phyloP scores from a whole-genome alignment of 2,888 invertebrate genomes.

The Proisotoma minuta region DNA sequence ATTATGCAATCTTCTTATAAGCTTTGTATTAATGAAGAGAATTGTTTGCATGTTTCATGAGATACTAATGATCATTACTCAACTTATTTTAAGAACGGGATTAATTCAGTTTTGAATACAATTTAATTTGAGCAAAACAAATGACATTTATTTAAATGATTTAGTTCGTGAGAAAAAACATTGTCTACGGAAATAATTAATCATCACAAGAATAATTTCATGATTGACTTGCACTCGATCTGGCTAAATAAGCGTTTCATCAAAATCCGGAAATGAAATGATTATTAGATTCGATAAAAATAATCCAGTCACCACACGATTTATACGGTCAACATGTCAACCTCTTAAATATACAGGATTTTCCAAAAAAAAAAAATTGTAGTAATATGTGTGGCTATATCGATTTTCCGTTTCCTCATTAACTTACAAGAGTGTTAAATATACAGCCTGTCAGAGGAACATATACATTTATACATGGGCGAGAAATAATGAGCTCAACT shows the following conservation, averaged over 20 bases:
- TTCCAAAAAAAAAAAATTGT: too few species aligned
- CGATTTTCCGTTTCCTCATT: too few species aligned
- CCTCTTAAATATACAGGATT: too few species aligned
- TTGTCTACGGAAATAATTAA: neutral
- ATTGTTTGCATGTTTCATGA: too few species aligned
- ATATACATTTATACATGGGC: too few species aligned
- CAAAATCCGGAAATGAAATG: constrained; percentile 3
- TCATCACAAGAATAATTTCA: neutral
- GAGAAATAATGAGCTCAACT: constrained; percentile 1
- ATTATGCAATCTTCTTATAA: too few species aligned
- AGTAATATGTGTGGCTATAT: too few species aligned
- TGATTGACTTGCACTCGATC: neutral
- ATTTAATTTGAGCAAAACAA: neutral
- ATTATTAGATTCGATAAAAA: neutral
- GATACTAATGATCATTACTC: neutral
- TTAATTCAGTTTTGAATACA: neutral
- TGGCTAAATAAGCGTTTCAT: neutral
- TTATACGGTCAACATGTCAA: too few species aligned
- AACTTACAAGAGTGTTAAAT: too few species aligned
- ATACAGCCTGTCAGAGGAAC: too few species aligned
- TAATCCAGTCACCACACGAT: neutral
- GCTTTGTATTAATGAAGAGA: too few species aligned
- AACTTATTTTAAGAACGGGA: neutral
- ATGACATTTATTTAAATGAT: too few species aligned
- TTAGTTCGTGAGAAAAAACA: neutral